phyloP scores from a whole-genome alignment of 92 coral and sea anemone species.

The Nematostella vectensis region DNA sequence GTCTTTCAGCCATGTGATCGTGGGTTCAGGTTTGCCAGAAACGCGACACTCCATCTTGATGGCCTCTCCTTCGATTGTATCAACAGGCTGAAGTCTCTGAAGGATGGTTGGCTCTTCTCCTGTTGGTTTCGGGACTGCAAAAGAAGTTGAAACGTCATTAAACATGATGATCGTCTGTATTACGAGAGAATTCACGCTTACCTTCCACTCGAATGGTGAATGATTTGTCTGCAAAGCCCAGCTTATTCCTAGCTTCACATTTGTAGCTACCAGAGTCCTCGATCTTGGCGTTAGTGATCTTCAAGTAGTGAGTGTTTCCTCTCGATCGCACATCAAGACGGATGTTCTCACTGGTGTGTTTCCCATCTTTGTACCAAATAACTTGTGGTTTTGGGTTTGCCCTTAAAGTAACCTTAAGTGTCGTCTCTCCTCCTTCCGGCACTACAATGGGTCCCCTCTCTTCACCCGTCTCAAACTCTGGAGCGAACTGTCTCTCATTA shows the following conservation, averaged over 20 bases:
- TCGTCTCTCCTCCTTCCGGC: constrained; percentile 69
- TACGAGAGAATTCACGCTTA: constrained; percentile 9
- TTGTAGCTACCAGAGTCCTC: constrained; percentile 65
- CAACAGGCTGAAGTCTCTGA: constrained; percentile 48
- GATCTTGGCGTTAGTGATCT: constrained; percentile 36
- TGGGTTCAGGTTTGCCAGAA: constrained; percentile 67
- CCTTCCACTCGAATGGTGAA: constrained; percentile 54
- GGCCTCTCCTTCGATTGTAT: constrained; percentile 59
- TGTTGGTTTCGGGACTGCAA: constrained; percentile 58
- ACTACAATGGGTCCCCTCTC: constrained; percentile 49
- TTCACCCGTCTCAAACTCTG: constrained; percentile 63
- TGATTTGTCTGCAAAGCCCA: constrained; percentile 43
- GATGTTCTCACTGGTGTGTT: constrained; percentile 32
- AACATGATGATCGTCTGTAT: not conserved
- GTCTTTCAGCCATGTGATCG: constrained; percentile 70
- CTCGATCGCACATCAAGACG: constrained; percentile 33
- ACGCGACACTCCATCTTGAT: constrained; percentile 59
- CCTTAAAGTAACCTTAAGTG: constrained; percentile 45
- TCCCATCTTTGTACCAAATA: constrained; percentile 87
- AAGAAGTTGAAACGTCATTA: not conserved
- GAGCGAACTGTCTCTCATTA: constrained; percentile 68
- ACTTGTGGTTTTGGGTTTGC: constrained; percentile 89
- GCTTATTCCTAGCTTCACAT: constrained; percentile 57
- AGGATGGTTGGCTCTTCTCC: constrained; percentile 77
- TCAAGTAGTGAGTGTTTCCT: constrained; percentile 34